Percentiles rank a stretch among this genome's conserved stretches.
phyloP scores from a whole-genome alignment of 2,797 vertebrate genomes.

The Anniella stebbinsi region DNA sequence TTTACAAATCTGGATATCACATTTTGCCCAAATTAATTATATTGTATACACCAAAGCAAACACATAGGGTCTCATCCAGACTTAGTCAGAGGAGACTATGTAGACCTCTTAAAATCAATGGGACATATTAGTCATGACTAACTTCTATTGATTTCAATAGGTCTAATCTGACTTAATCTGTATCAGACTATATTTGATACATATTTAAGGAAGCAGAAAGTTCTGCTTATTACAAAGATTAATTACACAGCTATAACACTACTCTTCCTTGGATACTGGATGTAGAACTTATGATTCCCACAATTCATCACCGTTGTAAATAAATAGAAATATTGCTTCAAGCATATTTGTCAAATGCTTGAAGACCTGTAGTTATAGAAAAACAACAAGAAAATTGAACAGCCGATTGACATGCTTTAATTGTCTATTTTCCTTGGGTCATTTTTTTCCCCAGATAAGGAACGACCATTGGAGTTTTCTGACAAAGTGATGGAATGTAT shows the following conservation, averaged over 20 bases:
- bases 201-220: neutral
- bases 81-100: too few species aligned
- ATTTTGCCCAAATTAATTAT: neutral
- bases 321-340: conserved; percentile 47
- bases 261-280: conserved; percentile 32
- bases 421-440: conserved; percentile 63
- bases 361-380: conserved; percentile 41
- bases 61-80: neutral
- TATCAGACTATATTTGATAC: accelerated
- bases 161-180: too few species aligned
- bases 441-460: conserved; percentile 55
- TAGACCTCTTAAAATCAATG: too few species aligned
- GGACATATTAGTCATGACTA: too few species aligned
- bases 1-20: neutral
- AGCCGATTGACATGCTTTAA: conserved; percentile 2
- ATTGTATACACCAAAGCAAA: conserved; percentile 13
- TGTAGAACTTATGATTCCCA: conserved; percentile 46
- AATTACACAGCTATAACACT: neutral
- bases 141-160: too few species aligned
- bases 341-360: conserved; percentile 46
- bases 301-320: conserved; percentile 42
- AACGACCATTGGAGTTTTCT: conserved; percentile 52
- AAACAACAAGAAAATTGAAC: conserved; percentile 66
- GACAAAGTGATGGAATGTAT: conserved; percentile 51
- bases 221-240: conserved; percentile 14